Evolutionary conservation across 2,888 invertebrate genomes (phyloP).

Genomic region (Xylota segnis): DNA sequence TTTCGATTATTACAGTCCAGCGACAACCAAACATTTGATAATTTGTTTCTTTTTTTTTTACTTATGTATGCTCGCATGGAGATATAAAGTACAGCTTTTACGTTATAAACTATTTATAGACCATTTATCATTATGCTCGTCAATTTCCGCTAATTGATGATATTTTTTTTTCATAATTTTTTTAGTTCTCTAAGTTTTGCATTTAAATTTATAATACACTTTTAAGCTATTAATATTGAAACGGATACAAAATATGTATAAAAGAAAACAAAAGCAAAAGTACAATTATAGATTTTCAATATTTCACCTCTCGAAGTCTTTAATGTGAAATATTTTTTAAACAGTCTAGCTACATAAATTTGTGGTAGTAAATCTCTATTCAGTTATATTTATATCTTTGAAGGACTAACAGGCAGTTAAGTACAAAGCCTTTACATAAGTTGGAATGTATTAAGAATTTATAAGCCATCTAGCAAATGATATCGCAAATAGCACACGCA

Average conservation of each 20-base stretch:
- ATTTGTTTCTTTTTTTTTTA: background rate
- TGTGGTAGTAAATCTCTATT: background rate
- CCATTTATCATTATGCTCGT: background rate
- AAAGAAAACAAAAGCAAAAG: background rate
- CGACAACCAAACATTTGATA: conserved; percentile 2
- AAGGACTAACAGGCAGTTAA: conserved; percentile 4
- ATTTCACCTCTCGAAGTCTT: background rate
- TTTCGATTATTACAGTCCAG: conserved; percentile 28
- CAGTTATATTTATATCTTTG: background rate
- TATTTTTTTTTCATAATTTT: background rate
- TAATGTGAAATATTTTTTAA: conserved; percentile 2
- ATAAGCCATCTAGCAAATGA: background rate
- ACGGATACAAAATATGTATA: background rate
- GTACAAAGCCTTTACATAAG: conserved; percentile 21
- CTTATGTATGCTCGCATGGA: background rate
- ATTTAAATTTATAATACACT: conserved; percentile 17
- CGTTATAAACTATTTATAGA: background rate
- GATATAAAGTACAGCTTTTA: background rate
- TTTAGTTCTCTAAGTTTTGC: background rate
- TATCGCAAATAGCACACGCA: background rate
- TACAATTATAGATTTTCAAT: background rate
- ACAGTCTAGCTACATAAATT: conserved; percentile 6
- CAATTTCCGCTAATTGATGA: background rate
- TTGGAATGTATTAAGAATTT: conserved; percentile 3
- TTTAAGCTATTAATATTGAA: conserved; percentile 3